Base-by-base conservation (phyloP, 2,888 invertebrate genomes). In the Andrena minutula region DNA sequence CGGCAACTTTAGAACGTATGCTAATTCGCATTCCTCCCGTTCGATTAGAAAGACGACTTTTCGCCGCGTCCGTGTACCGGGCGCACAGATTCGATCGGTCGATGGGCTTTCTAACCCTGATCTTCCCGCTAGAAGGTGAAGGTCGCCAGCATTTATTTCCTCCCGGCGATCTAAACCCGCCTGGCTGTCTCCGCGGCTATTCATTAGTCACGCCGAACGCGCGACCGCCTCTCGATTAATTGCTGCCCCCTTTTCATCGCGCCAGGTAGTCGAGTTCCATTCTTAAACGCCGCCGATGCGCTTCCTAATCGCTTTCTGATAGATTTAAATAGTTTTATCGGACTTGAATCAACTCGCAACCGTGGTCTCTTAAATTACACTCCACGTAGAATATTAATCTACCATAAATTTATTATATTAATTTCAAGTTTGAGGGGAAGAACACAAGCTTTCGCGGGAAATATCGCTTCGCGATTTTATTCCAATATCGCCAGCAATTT, bases 41-140 rank as follows among this genome's bases (percentile, higher is more conserved):
- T 32, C 2, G 41, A 26, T 71, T 63, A 47, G 41, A 61, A 35
- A 79, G 79, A 79, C 10, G 20, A 32, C 23, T 30, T n/a, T 32
- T 56, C 26, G 49, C 56, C 8, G 16, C 7, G 12, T 51, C 26
- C 60, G 20, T 61, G 63, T 78, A 63, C 64, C 28, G 26, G 60
- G 70, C 47, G 8, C 47, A 12, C 16, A 28, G 71, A 64, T 85
- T 82, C 51, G 61, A 53, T 63, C 65, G 69, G 10, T 64, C 64
- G 64, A 88, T 75, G 77, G 65, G 78, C 89, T 91, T 91, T 90
- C 90, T 90, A 89, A 85, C 84, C 85, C 78, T 86, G 90, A 88
- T 90, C 90, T 90, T 16, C 86, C 77, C 85, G 82, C 64, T 69
- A 56, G 85, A 86, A 90, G 89, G 89, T 90, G 90, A 91, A 90